Evolutionary conservation across 2,113 vertebrate species (phyloP).

Genomic region (zebrafish (Danio rerio)): DNA sequence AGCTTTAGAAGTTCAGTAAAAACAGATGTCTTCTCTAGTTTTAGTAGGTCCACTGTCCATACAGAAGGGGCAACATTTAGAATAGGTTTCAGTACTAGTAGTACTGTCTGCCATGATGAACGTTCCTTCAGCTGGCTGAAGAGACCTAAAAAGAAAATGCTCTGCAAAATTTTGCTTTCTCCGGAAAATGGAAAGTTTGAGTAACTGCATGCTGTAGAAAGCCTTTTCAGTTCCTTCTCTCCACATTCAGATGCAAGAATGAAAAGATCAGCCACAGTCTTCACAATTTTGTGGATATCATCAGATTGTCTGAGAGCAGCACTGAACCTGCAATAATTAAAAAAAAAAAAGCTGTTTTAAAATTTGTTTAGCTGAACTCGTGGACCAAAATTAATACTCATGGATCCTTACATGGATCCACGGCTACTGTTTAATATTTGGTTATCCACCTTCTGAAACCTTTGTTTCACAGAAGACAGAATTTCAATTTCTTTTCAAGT

Average conservation of each 20-base stretch:
- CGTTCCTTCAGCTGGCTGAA: constrained; percentile 4
- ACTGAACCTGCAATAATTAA: constrained; percentile 14
- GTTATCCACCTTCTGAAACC: too few species aligned
- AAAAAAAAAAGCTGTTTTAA: too few species aligned
- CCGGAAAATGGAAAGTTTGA: constrained; percentile 43
- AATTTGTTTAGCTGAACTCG: too few species aligned
- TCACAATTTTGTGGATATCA: background rate
- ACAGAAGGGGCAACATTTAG: constrained; percentile 26
- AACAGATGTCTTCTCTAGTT: background rate
- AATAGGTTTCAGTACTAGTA: constrained; percentile 28
- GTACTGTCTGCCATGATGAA: background rate
- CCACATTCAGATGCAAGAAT: constrained; percentile 21
- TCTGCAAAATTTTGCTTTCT: constrained; percentile 20
- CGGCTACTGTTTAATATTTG: too few species aligned
- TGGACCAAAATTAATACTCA: too few species aligned
- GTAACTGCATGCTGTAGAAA: constrained; percentile 38
- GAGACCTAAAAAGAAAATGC: constrained; percentile 40
- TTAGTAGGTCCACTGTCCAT: constrained; percentile 34
- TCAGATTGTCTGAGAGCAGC: background rate
- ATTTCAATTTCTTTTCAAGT: too few species aligned
- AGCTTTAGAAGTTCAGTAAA: constrained; percentile 39
- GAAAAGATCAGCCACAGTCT: constrained; percentile 32
- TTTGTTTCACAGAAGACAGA: too few species aligned
- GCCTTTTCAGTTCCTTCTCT: background rate
- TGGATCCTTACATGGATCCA: too few species aligned